Conservation (phyloP, 2,113 vertebrate species). For the Alosa alosa region DNA sequence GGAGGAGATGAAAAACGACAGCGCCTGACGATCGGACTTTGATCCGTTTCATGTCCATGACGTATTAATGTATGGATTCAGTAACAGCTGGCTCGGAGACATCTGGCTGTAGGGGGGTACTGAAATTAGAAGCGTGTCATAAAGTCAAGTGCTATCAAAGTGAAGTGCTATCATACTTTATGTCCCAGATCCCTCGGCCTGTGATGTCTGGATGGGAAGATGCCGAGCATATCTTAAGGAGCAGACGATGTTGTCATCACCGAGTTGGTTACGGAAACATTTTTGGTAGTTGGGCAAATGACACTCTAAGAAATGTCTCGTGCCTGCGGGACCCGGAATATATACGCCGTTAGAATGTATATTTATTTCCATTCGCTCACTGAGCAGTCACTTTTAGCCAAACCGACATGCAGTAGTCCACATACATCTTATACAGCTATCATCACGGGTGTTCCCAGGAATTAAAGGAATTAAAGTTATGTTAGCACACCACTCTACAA, state of each 20-base stretch:
- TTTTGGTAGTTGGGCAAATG: background rate
- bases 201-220: background rate
- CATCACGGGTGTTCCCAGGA: background rate
- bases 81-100: background rate
- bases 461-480: background rate
- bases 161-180: background rate
- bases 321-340: background rate
- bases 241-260: constrained; percentile 10
- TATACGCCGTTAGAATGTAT: background rate
- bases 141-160: constrained; percentile 6
- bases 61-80: background rate
- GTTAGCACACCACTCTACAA: background rate
- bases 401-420: background rate
- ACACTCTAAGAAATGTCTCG: background rate
- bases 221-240: background rate
- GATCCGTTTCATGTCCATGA: background rate
- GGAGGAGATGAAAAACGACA: background rate
- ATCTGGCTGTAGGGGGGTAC: background rate
- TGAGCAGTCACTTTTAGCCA: background rate
- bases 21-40: background rate
- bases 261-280: background rate
- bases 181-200: background rate
- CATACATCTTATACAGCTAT: background rate
- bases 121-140: background rate
- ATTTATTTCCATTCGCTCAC: background rate